A percentile compares a stretch with the other conserved stretches of the same genome.
phyloP scores from a whole-genome alignment of 2,888 invertebrate genomes.

The Eupsilia transversa region DNA sequence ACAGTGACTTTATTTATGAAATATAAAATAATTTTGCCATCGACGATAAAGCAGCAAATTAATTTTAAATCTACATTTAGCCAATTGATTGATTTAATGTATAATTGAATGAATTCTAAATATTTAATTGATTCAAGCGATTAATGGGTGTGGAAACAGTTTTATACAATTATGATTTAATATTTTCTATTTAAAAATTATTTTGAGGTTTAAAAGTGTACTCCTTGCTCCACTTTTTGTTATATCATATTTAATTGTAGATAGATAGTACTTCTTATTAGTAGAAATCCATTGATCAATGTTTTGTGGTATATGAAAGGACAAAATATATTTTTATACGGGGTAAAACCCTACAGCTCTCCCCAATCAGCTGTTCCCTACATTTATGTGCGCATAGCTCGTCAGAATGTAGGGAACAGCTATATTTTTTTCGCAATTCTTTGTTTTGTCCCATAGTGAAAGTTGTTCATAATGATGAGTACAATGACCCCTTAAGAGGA shows the following conservation, averaged over 20 bases:
- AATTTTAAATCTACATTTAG: conserved; percentile 52
- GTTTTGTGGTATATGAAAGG: conserved; percentile 15
- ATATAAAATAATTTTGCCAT: conserved; percentile 18
- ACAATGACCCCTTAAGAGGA: no score
- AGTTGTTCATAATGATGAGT: no score
- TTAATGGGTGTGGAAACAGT: conserved; percentile 24
- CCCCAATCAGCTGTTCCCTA: no score
- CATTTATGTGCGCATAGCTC: no score
- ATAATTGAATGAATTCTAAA: conserved; percentile 38
- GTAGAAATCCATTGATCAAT: not conserved
- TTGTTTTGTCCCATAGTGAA: no score
- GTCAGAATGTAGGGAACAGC: no score
- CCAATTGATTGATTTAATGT: conserved; percentile 49
- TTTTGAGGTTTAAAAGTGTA: conserved; percentile 47
- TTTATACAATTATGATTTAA: conserved; percentile 28
- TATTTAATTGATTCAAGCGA: conserved; percentile 35
- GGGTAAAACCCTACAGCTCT: no score
- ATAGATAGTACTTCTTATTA: not conserved
- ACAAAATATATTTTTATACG: conserved; percentile 17
- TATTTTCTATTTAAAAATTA: not conserved
- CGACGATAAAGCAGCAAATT: conserved; percentile 59
- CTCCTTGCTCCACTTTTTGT: conserved; percentile 64
- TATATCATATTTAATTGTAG: conserved; percentile 15
- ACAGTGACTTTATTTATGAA: conserved; percentile 39
- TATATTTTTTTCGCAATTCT: no score